Evolutionary conservation across 2,797 vertebrate species (phyloP).

Genomic region (Emys orbicularis): DNA sequence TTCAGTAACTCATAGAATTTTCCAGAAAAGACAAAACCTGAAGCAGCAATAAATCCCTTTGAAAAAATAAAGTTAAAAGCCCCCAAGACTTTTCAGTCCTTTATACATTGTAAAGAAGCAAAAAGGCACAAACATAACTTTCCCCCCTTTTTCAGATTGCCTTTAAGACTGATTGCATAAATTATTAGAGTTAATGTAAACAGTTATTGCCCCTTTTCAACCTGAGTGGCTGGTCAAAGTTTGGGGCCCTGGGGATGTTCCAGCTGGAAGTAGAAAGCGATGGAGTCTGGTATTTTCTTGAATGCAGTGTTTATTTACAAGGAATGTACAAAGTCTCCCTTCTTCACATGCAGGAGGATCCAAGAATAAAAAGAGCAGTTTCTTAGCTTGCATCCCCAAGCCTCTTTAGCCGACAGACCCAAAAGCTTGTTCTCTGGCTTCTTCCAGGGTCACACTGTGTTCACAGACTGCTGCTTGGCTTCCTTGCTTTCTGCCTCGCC

Average conservation of each 20-base stretch:
- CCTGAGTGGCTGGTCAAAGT: neutral
- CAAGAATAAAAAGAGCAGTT: neutral
- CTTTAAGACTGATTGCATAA: neutral
- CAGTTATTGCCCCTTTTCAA: neutral
- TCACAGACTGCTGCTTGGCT: neutral
- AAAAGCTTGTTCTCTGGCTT: neutral
- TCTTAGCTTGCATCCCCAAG: neutral
- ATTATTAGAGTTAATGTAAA: neutral
- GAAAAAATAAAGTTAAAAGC: neutral
- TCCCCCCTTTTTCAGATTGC: neutral
- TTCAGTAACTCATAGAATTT: neutral
- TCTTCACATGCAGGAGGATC: neutral
- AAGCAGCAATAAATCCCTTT: neutral
- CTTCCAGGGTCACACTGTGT: neutral
- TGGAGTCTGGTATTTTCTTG: neutral
- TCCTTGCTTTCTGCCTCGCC: neutral
- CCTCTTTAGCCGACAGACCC: neutral
- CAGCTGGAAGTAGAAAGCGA: neutral
- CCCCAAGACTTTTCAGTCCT: neutral
- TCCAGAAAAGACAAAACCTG: neutral
- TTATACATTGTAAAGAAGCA: neutral
- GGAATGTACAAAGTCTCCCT: neutral
- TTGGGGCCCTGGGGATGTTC: neutral
- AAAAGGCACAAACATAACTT: neutral
- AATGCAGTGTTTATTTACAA: neutral